Percentiles rank a stretch among this genome's conserved stretches.
phyloP scores from a whole-genome alignment of 2,888 invertebrate species.

The Mythimna lalbum region DNA sequence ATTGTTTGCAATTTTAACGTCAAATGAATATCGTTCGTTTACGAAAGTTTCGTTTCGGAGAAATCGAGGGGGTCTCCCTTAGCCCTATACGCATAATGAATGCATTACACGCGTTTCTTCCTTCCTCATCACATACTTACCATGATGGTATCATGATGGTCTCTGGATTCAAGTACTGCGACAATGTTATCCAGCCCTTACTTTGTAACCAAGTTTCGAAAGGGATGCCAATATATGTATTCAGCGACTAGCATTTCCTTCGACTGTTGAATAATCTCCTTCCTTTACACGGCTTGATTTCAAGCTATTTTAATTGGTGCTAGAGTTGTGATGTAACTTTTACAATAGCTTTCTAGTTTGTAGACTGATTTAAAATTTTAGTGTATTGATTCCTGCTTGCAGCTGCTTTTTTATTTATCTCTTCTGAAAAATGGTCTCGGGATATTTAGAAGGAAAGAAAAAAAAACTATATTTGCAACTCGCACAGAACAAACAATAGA shows the following conservation, averaged over 20 bases:
- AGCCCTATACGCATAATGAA: too few relatives aligned
- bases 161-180: neutral
- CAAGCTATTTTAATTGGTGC: constrained; percentile 44
- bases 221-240: constrained; percentile 25
- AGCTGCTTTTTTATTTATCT: constrained; percentile 4
- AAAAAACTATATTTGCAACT: too few relatives aligned
- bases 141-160: too few relatives aligned
- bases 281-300: constrained; percentile 40
- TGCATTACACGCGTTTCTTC: neutral
- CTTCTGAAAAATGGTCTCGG: neutral
- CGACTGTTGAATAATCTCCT: constrained; percentile 44
- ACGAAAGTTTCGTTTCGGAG: too few relatives aligned
- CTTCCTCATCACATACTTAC: neutral
- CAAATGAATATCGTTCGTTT: too few relatives aligned
- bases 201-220: constrained; percentile 23
- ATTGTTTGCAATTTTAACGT: too few relatives aligned
- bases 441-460: neutral
- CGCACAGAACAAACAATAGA: too few relatives aligned
- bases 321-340: constrained; percentile 37
- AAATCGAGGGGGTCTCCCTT: too few relatives aligned
- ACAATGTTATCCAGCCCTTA: neutral
- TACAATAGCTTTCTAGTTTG: constrained; percentile 30
- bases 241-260: constrained; percentile 38
- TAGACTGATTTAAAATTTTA: neutral
- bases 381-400: neutral